Conservation (phyloP, 2,888 invertebrate species). For the Drosophila falleni region DNA sequence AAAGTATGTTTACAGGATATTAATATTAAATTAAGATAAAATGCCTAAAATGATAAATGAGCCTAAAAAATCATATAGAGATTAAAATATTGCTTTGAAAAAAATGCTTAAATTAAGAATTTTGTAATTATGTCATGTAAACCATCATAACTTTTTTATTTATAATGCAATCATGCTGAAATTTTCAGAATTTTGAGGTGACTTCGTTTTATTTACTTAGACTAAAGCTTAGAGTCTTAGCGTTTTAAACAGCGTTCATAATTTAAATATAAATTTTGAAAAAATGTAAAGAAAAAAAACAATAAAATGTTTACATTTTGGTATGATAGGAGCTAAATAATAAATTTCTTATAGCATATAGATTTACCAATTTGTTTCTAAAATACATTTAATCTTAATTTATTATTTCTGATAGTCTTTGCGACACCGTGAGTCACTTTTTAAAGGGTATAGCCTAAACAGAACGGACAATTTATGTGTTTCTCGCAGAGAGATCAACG, state of each 20-base stretch:
- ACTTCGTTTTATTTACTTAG: not conserved
- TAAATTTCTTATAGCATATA: too few species aligned
- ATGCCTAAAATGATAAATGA: too few species aligned
- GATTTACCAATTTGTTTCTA: not conserved
- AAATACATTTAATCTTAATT: not conserved
- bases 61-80: too few species aligned
- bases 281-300: not conserved
- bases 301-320: not conserved
- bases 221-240: not conserved
- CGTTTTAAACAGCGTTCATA: not conserved
- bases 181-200: not conserved
- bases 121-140: too few species aligned
- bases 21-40: too few species aligned
- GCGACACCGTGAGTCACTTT: not conserved
- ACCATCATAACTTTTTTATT: not conserved
- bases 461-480: conserved; percentile 35
- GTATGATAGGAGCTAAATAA: not conserved
- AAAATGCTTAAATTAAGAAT: too few species aligned
- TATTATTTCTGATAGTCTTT: not conserved
- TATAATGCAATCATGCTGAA: not conserved
- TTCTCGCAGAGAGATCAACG: conserved; percentile 20
- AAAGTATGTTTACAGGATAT: too few species aligned
- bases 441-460: not conserved
- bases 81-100: too few species aligned
- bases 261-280: not conserved